Percentiles rank a stretch among this genome's conserved stretches.
phyloP scores from a whole-genome alignment of 2,797 vertebrate genomes.

The Sarcoramphus papa region DNA sequence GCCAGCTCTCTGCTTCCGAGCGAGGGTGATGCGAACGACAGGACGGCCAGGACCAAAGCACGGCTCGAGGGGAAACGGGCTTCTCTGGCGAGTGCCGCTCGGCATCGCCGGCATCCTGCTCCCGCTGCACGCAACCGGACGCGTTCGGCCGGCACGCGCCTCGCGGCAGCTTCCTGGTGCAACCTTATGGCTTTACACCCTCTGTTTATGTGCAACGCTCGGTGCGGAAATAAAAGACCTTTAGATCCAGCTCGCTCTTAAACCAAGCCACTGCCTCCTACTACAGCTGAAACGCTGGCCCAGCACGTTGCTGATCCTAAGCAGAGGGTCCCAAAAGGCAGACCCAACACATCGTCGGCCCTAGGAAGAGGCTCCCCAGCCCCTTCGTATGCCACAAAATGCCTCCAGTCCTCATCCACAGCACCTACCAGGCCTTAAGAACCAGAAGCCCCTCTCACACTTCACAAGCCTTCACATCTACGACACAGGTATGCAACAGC shows the following conservation, averaged over 20 bases:
- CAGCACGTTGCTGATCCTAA: rapidly evolving
- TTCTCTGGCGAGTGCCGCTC: rapidly evolving
- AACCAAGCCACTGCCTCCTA: not conserved
- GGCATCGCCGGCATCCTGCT: not conserved
- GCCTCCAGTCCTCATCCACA: not conserved
- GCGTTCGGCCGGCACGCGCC: rapidly evolving
- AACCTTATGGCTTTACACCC: not conserved
- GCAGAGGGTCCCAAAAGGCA: not conserved
- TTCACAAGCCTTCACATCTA: not conserved
- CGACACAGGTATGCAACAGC: rapidly evolving
- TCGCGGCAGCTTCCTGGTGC: not conserved
- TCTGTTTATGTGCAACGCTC: rapidly evolving
- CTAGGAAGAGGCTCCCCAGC: not conserved
- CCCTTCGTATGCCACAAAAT: not conserved
- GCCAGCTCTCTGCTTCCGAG: not conserved
- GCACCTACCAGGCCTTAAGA: not conserved
- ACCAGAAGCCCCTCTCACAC: not conserved
- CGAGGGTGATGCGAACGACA: not conserved
- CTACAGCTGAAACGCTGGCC: not conserved
- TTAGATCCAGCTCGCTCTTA: not conserved
- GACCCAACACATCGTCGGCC: rapidly evolving
- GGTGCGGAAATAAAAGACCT: not conserved
- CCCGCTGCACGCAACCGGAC: rapidly evolving
- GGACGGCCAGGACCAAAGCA: not conserved
- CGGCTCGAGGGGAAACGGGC: rapidly evolving